A percentile compares a stretch with the other conserved stretches of the same genome.
Conservation (phyloP, 2,888 invertebrate genomes). For the Oscheius onirici region DNA sequence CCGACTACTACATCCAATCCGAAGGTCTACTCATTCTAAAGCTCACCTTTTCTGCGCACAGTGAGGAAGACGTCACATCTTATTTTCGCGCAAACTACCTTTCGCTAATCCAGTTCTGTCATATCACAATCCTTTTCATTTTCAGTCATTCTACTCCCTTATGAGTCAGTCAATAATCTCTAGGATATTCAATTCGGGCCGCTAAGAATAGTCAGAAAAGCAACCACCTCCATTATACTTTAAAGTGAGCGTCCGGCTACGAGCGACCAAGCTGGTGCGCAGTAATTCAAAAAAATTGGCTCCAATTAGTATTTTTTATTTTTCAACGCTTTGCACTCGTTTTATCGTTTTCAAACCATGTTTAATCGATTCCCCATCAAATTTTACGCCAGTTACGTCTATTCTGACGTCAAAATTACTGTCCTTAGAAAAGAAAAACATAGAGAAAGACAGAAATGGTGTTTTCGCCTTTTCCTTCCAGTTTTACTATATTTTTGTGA, state of each 20-base stretch:
- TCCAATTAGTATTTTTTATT: not conserved
- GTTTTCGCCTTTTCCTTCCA: too few relatives aligned
- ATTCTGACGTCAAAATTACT: too few relatives aligned
- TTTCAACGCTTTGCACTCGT: too few relatives aligned
- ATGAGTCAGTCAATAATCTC: too few relatives aligned
- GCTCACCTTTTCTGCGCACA: not conserved
- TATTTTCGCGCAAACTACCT: not conserved
- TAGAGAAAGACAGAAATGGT: too few relatives aligned
- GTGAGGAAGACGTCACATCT: not conserved
- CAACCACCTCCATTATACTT: not conserved
- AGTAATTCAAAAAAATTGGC: not conserved
- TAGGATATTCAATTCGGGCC: not conserved
- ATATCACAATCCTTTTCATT: not conserved
- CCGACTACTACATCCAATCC: not conserved
- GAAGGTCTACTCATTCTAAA: not conserved
- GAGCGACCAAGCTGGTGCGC: too few relatives aligned
- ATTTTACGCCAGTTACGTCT: too few relatives aligned
- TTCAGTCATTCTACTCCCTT: not conserved
- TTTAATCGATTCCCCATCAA: too few relatives aligned
- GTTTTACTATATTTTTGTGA: too few relatives aligned
- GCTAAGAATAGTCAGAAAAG: conserved; percentile 12
- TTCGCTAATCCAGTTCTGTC: not conserved
- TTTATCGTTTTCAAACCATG: too few relatives aligned
- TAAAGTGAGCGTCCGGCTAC: too few relatives aligned
- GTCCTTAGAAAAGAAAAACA: too few relatives aligned